Evolutionary conservation across 1,140 invertebrate genomes (phyloP).

Genomic region (Formica selysi): DNA sequence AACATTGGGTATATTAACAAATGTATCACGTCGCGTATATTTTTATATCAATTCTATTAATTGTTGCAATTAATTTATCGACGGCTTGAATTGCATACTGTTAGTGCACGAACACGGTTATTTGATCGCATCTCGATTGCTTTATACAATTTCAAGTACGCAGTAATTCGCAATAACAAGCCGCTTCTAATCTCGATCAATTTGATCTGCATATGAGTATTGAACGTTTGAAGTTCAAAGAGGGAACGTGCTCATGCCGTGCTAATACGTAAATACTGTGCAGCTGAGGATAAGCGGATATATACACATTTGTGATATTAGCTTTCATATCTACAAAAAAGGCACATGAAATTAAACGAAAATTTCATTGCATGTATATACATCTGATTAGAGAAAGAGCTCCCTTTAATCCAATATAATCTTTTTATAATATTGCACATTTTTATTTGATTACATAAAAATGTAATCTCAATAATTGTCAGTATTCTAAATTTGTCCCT

Average conservation of each 20-base stretch:
- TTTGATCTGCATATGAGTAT: constrained; percentile 57
- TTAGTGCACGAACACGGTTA: too few relatives aligned
- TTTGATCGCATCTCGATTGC: constrained; percentile 26
- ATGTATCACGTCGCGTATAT: too few relatives aligned
- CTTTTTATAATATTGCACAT: background rate
- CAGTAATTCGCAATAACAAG: constrained; percentile 70
- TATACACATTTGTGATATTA: constrained; percentile 1
- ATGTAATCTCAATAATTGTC: background rate
- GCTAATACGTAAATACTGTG: constrained; percentile 58
- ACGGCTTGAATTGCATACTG: too few relatives aligned
- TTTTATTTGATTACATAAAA: constrained; percentile 4
- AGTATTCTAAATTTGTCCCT: background rate
- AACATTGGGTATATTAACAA: too few relatives aligned
- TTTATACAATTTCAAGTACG: constrained; percentile 68
- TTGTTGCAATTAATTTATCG: too few relatives aligned
- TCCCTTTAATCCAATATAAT: background rate
- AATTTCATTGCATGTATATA: background rate
- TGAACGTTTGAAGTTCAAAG: constrained; percentile 64
- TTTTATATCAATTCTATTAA: too few relatives aligned
- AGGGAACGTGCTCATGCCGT: constrained; percentile 29
- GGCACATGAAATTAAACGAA: background rate
- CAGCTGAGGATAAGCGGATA: constrained; percentile 51
- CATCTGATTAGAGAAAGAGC: background rate
- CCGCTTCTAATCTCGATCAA: constrained; percentile 71
- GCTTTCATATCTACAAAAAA: background rate